A percentile compares a stretch with the other conserved stretches of the same genome.
Evolutionary conservation across 2,113 vertebrate species (phyloP).

Genomic region (Alosa alosa): DNA sequence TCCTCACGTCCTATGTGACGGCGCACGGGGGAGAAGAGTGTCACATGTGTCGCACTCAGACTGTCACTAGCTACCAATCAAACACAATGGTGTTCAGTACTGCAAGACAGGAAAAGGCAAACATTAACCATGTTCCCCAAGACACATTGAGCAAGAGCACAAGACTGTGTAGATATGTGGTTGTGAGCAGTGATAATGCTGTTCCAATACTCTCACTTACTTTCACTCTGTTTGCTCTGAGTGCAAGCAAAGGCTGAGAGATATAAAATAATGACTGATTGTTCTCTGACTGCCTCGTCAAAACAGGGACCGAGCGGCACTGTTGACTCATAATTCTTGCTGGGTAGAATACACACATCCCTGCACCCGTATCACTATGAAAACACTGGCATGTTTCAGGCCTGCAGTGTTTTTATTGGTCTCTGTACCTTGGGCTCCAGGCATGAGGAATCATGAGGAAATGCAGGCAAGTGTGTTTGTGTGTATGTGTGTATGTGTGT

Average conservation of each 20-base stretch:
- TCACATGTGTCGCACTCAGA: background rate
- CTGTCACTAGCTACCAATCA: background rate
- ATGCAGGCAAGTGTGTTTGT: background rate
- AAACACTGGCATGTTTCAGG: background rate
- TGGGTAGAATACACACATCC: background rate
- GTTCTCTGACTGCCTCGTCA: background rate
- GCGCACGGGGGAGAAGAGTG: background rate
- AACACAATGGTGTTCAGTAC: background rate
- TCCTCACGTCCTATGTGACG: background rate
- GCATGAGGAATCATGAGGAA: background rate
- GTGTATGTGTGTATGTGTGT: background rate
- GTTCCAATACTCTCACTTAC: background rate
- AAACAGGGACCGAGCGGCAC: background rate
- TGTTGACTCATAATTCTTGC: conserved; percentile 7
- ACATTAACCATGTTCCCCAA: background rate
- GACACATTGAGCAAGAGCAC: background rate
- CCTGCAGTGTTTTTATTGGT: background rate
- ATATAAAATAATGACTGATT: conserved; percentile 7
- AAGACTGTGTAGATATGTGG: background rate
- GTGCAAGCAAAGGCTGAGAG: background rate
- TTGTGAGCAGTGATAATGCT: background rate
- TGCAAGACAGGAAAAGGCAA: background rate
- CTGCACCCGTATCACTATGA: background rate
- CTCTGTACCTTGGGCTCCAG: background rate
- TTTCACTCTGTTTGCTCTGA: background rate